Base-by-base conservation (phyloP, 2,797 vertebrate genomes). In the Arnoldichthys spilopterus region DNA sequence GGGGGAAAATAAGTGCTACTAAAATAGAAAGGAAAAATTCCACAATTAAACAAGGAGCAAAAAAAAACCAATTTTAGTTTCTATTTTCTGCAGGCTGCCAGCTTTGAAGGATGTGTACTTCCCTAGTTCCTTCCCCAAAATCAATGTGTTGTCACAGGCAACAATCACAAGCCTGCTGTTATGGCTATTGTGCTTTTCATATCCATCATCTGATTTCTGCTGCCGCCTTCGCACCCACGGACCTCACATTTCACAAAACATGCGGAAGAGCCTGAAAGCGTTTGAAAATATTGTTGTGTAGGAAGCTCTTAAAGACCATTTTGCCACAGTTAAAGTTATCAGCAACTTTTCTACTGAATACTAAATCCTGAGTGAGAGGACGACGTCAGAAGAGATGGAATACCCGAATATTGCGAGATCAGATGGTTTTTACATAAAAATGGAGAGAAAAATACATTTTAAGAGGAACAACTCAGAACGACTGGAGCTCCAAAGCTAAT, bases 41-140 rank as follows among this genome's bases (percentile, higher is more conserved):
- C 82, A 85, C 56, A 87, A 84, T 85, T 86, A 86, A 85, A 88
- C 72, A 70, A 59, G 53, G 84, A 72, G 87, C 84, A 80, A 71
- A 75, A 87, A 87, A 66, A 81, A 40, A 86, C 85, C 63, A 89
- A 92, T 90, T 90, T 88, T 85, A 86, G 90, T 85, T 92, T 92
- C 92, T 92, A 90, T 92, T 94, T 93, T 92, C 11, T 91, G 93
- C 75, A 85, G 86, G 82, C 90, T 86, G 90, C 85, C 88, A 93
- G 91, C 89, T 88, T 62, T 87, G 87, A 89, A 86, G 91, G 93
- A 94, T 95, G 93, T 94, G 88, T 92, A 93, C 88, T 89, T 89
- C 92, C 92, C 90, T 90, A 86, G 93, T 92, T 95, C 93, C 94
- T 95, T 95, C 94, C 94, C 92, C 90, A 91, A 92, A 93, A 92